Percentiles rank a stretch among this genome's conserved stretches.
phyloP scores from a whole-genome alignment of 1,140 invertebrate species.

The Trialeurodes vaporariorum region DNA sequence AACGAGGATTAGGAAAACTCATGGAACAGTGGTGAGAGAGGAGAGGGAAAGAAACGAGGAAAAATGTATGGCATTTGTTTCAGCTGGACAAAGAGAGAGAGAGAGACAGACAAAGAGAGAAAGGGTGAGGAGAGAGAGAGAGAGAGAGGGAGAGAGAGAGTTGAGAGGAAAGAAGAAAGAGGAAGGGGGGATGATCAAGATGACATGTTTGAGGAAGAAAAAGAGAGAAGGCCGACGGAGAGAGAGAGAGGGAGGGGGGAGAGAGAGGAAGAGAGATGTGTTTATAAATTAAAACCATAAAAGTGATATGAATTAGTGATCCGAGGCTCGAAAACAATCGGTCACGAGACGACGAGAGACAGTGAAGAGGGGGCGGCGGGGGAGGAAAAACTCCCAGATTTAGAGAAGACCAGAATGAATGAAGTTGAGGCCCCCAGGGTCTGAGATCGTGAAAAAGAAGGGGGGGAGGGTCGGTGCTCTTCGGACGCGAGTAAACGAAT shows the following conservation, averaged over 20 bases:
- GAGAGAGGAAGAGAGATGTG: background rate
- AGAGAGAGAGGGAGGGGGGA: background rate
- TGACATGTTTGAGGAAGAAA: too few species aligned
- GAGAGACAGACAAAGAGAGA: background rate
- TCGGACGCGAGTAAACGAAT: too few species aligned
- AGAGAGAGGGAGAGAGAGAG: too few species aligned
- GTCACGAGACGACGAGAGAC: too few species aligned
- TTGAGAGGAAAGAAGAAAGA: background rate
- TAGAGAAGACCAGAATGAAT: background rate
- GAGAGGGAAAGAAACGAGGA: too few species aligned
- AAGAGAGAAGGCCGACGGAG: background rate
- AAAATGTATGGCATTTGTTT: background rate
- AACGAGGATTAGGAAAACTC: too few species aligned
- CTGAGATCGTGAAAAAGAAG: background rate
- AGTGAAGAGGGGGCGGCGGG: too few species aligned
- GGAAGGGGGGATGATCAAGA: too few species aligned
- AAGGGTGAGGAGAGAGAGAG: background rate
- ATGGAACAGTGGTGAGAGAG: too few species aligned
- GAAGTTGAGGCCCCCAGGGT: background rate
- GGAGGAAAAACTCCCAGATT: background rate
- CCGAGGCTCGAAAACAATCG: background rate
- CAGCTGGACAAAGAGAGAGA: background rate
- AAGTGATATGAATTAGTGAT: constrained; percentile 1
- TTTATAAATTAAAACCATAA: background rate
- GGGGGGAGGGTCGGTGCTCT: too few species aligned